Percentiles rank a stretch among this genome's conserved stretches.
Evolutionary conservation across 1,140 invertebrate species (phyloP).

Genomic region (Portunus trituberculatus): DNA sequence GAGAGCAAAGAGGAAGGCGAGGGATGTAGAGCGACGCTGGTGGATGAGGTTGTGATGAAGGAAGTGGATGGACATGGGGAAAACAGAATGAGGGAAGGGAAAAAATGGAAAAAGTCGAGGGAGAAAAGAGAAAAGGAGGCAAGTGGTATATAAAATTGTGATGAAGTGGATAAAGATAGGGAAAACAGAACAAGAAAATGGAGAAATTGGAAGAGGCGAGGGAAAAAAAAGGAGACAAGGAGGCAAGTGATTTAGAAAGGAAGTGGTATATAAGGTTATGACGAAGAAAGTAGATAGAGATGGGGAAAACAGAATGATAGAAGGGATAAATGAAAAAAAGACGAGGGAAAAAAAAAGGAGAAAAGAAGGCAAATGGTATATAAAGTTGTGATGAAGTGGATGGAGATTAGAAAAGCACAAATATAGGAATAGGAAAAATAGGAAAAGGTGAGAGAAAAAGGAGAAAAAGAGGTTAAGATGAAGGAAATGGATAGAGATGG

Average conservation of each 20-base stretch:
- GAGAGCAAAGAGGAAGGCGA: neutral
- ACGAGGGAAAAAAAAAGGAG: neutral
- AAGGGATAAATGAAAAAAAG: neutral
- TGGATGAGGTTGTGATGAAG: too few relatives aligned
- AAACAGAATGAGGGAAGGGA: neutral
- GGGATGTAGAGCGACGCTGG: neutral
- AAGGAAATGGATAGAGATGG: too few relatives aligned
- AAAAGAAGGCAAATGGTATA: neutral
- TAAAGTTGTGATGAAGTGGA: too few relatives aligned
- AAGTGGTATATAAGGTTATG: too few relatives aligned
- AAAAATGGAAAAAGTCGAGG: neutral
- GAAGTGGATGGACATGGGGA: neutral
- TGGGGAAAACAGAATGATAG: neutral
- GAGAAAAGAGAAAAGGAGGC: neutral
- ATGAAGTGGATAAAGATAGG: neutral
- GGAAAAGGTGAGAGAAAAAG: neutral
- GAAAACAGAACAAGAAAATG: neutral
- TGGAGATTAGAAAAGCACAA: too few relatives aligned
- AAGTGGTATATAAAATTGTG: neutral
- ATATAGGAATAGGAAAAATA: neutral
- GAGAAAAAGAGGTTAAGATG: too few relatives aligned
- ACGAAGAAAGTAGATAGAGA: too few relatives aligned
- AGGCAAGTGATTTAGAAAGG: too few relatives aligned
- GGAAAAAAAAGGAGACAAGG: too few relatives aligned
- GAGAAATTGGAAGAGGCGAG: neutral